A percentile compares a stretch with the other conserved stretches of the same genome.
These are phyloP conservation scores for Hyposoter dolosus DNA, from an alignment of 2,888 invertebrate species.

Conservation along the genomic window DNA sequence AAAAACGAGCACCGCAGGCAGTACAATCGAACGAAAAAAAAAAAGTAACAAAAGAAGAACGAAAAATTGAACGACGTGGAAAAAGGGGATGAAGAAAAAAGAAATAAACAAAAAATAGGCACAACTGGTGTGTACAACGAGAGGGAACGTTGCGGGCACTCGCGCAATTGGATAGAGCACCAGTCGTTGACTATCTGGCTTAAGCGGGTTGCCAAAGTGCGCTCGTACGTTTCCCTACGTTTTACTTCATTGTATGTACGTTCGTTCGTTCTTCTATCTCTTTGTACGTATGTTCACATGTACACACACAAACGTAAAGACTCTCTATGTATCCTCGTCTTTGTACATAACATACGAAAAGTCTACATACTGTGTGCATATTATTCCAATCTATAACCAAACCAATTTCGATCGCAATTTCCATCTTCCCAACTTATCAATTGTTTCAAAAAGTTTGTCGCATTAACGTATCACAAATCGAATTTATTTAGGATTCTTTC, in stretches of 20 bases:
- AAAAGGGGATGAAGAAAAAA: conserved; percentile 6
- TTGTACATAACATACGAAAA: not conserved
- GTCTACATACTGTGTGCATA: not conserved
- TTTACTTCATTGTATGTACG: conserved; percentile 55
- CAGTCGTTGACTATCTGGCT: conserved; percentile 73
- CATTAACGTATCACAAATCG: too few relatives aligned
- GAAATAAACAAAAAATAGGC: conserved; percentile 10
- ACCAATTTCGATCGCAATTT: not conserved
- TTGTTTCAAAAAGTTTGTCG: not conserved
- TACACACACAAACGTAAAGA: not conserved
- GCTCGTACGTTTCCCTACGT: conserved; percentile 66
- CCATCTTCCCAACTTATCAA: not conserved
- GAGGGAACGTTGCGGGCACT: conserved; percentile 42
- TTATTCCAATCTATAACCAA: not conserved
- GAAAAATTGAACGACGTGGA: conserved; percentile 26
- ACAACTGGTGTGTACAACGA: conserved; percentile 24
- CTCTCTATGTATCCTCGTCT: not conserved
- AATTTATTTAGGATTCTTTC: too few relatives aligned
- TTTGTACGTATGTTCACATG: not conserved
- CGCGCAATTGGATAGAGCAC: conserved; percentile 69
- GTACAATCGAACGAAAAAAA: not conserved
- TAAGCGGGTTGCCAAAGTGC: conserved; percentile 67
- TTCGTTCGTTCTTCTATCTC: not conserved
- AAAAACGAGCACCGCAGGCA: not conserved
- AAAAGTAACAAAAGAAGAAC: conserved; percentile 1